phyloP scores from a whole-genome alignment of 2,113 vertebrate genomes.

The Tupaia chinensis region DNA sequence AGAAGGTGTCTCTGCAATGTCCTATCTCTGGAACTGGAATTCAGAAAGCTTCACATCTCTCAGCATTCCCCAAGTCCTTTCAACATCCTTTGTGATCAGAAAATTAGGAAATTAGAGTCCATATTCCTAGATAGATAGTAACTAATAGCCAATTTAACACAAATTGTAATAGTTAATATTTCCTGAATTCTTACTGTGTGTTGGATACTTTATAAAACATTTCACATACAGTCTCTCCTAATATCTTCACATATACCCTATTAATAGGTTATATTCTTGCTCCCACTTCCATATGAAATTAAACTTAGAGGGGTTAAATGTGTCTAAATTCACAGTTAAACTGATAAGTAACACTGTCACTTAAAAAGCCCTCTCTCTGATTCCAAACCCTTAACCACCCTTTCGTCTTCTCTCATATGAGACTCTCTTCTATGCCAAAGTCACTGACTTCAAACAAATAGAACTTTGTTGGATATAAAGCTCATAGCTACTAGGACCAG shows the following conservation, averaged over 20 bases:
- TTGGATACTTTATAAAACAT: neutral
- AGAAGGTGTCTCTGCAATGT: neutral
- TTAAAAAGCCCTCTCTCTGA: conserved; percentile 7
- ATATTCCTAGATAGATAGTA: neutral
- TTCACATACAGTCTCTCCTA: neutral
- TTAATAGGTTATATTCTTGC: neutral
- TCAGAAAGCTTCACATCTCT: neutral
- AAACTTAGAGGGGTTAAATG: neutral
- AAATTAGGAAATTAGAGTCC: conserved; percentile 43
- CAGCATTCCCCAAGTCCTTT: neutral
- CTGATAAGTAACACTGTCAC: neutral
- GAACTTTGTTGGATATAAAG: neutral
- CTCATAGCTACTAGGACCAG: too few species aligned
- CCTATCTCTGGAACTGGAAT: neutral
- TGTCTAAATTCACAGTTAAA: neutral
- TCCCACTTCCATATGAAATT: conserved; percentile 4
- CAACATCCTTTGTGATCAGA: neutral
- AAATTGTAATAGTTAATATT: neutral
- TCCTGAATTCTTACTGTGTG: neutral
- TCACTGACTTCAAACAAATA: neutral
- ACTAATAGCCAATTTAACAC: neutral
- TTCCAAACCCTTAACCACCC: neutral
- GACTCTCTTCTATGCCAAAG: neutral
- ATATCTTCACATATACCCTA: neutral
- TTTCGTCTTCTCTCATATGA: neutral